Conservation (phyloP, 2,797 vertebrate species). For the Enteromius anoplus region DNA sequence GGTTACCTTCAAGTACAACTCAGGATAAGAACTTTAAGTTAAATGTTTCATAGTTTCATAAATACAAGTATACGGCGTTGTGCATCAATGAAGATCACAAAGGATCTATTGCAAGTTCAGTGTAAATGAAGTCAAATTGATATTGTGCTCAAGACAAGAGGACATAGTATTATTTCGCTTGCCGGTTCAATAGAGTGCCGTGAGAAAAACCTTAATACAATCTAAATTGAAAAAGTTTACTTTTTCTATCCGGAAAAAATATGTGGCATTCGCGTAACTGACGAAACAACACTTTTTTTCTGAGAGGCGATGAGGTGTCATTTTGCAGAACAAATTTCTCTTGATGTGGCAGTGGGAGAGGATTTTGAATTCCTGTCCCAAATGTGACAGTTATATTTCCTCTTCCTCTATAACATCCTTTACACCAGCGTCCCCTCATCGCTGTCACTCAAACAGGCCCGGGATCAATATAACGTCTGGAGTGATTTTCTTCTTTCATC, state of each 20-base stretch:
- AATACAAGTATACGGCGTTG: background rate
- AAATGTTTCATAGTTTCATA: background rate
- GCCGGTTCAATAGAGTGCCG: background rate
- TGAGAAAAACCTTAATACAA: background rate
- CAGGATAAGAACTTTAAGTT: background rate
- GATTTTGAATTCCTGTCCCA: slow-evolving; percentile 21
- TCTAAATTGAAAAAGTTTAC: slow-evolving; percentile 50
- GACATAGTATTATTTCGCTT: slow-evolving; percentile 34
- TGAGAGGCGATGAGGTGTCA: background rate
- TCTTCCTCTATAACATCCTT: slow-evolving; percentile 40
- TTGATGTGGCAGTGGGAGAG: slow-evolving; percentile 28
- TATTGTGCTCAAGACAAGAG: background rate
- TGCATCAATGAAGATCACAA: background rate
- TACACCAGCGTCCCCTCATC: slow-evolving; percentile 62
- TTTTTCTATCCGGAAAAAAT: slow-evolving; percentile 26
- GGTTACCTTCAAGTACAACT: background rate
- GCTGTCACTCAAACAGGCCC: slow-evolving; percentile 62
- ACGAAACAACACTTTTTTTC: slow-evolving; percentile 22
- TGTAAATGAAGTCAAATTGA: slow-evolving; percentile 4
- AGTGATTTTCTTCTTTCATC: slow-evolving; percentile 60
- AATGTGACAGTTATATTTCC: slow-evolving; percentile 42
- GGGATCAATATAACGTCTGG: slow-evolving; percentile 68
- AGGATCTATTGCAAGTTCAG: background rate
- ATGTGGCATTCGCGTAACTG: background rate
- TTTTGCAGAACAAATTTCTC: slow-evolving; percentile 25